A percentile compares a stretch with the other conserved stretches of the same genome.
Conservation (phyloP, 2,113 vertebrate species). For the Gobio gobio region DNA sequence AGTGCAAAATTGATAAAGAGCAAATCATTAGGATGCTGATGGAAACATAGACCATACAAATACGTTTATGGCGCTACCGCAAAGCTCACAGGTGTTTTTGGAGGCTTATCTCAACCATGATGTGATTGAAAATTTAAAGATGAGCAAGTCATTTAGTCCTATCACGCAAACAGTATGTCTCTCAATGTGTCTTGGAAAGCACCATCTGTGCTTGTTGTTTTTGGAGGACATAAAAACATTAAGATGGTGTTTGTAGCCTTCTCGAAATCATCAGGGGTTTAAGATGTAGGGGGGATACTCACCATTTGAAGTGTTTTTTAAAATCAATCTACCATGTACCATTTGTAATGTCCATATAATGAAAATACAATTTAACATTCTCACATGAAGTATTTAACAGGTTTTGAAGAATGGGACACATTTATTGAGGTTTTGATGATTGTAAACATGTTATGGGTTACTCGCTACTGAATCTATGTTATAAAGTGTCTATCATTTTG, state of each 20-base stretch:
- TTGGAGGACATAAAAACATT: neutral
- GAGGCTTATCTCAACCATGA: conserved; percentile 9
- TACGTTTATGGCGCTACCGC: conserved; percentile 64
- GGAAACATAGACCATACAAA: conserved; percentile 56
- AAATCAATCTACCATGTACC: neutral
- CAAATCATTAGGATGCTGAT: conserved; percentile 56
- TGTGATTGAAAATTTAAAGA: conserved; percentile 33
- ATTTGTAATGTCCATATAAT: neutral
- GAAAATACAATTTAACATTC: neutral
- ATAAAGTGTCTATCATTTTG: neutral
- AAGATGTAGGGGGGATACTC: neutral
- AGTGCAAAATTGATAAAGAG: conserved; percentile 63
- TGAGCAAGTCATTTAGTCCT: conserved; percentile 15
- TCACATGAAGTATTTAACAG: neutral
- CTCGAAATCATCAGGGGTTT: neutral
- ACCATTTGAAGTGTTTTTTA: neutral
- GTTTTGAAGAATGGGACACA: no score
- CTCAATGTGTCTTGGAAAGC: neutral
- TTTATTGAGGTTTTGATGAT: no score
- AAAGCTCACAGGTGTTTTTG: conserved; percentile 43
- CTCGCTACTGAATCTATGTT: no score
- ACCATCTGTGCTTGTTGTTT: neutral
- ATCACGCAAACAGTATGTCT: neutral
- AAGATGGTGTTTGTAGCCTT: neutral
- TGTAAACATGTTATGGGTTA: no score